These are phyloP conservation scores for Drosophila asahinai DNA, from an alignment of 1,140 invertebrate species.

Conservation along the genomic window DNA sequence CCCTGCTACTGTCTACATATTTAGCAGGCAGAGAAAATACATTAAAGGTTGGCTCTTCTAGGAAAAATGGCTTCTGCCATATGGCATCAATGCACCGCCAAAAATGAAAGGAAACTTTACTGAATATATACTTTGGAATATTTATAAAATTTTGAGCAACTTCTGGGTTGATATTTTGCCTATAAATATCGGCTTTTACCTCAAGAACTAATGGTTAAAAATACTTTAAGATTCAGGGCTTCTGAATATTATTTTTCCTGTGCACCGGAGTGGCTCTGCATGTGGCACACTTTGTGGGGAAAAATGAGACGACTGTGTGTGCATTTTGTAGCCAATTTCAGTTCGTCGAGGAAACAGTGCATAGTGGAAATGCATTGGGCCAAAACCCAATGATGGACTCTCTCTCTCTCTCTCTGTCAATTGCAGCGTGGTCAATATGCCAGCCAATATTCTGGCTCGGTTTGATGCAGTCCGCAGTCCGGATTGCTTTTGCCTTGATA, in stretches of 20 bases:
- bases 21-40: constrained; percentile 17
- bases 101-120: not conserved
- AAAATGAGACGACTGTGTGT: constrained; percentile 2
- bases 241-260: not conserved
- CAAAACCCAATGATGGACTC: constrained; percentile 27
- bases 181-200: too few species aligned
- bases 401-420: not conserved
- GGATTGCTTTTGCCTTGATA: not conserved
- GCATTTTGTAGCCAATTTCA: constrained; percentile 34
- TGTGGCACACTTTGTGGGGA: constrained; percentile 33
- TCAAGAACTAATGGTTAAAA: too few species aligned
- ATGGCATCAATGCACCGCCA: constrained; percentile 5
- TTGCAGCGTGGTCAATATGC: constrained; percentile 10
- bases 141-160: not conserved
- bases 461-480: not conserved
- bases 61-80: not conserved
- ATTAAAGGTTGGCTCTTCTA: constrained; percentile 8
- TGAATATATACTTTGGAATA: too few species aligned
- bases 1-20: not conserved
- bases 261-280: constrained; percentile 6
- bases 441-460: constrained; percentile 1
- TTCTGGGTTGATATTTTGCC: not conserved
- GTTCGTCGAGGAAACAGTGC: constrained; percentile 19
- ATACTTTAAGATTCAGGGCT: too few species aligned
- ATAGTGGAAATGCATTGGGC: constrained; percentile 9